Base-by-base conservation (phyloP, 2,888 invertebrate species). In the Drosophila meridionalis region DNA sequence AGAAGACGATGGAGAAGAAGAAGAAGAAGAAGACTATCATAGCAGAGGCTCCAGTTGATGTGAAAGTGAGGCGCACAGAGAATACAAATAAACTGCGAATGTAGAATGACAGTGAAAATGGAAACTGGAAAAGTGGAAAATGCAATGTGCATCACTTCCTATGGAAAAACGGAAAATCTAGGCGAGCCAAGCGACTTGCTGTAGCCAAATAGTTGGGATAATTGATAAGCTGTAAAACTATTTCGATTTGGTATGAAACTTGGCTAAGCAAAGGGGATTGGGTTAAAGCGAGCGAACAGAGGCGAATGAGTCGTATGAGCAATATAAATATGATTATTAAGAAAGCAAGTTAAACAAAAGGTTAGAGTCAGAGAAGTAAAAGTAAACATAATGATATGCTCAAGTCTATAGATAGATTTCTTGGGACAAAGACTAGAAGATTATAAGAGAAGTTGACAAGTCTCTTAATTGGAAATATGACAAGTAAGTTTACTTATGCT, bases 51-150 rank as follows among this genome's bases (percentile, higher is more conserved):
- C 63, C 59, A 67, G 68, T 69, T 65, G 71, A 81, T 82, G 87
- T 82, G 84, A 86, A 89, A 89, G 90, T 85, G 83, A 66, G 65
- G 66, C 57, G 53, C 63, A 50, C 47, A 71, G 65, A 84, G 84
- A 89, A 80, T 87, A 83, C 69, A 66, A 70, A 82, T 63, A 52
- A 4, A 12, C 56, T 57, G 57, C 62, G 36, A 45, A 4, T 67
- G 36, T 66, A 78, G 73, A 78, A 81, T 67, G 43, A 32, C 67
- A 66, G 65, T 69, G 78, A 70, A 73, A 74, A 70, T 73, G 50
- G 45, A 58, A 63, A 55, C 40, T 40, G 55, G 38, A 55, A 57
- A 63, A 38, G 4, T 36, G 53, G 36, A 53, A 76, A 76, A 76
- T 57, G 38, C 52, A n/a, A 9, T n/a, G 38, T 69, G 78, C 65